Base-by-base conservation (phyloP, 1,140 invertebrate genomes). In the Zaprionus tsacasi region DNA sequence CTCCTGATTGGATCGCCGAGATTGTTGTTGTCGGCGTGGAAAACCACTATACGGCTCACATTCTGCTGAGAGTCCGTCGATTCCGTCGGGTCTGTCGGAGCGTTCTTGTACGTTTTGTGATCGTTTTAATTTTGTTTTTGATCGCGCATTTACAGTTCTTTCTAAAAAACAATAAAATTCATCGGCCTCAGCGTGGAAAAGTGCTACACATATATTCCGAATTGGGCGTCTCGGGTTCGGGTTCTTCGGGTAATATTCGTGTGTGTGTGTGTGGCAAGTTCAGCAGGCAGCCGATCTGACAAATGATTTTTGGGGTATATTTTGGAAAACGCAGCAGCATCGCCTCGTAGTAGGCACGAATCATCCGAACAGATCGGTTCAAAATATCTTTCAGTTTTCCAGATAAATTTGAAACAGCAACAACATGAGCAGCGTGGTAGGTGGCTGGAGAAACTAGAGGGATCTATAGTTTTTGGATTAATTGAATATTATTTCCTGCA, bases 121-220 rank as follows among this genome's bases (percentile, higher is more conserved):
- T 65, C 81, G 73, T 85, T 82, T 87, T 88, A 88, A 87, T 86
- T 86, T 82, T 65, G 79, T 86, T 86, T 83, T 76, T 79, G 80
- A 83, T 88, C 76, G 80, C 67, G 67, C 85, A 79, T 89, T 89
- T 89, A 89, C 85, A 89, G 85, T 90, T 85, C 71, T 89, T 89
- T 89, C 85, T 89, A 89, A 89, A 89, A 89, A 89, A 89, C 85
- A 89, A 89, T 89, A 89, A 89, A 89, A 89, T 72, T 67, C 85
- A 70, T 45, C 40, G 66, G 52, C 86, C 79, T 75, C 75, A 55
- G 70, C 70, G 86, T 88, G 85, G 85, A 88, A 89, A 89, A 79
- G 68, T 71, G 86, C 72, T 86, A 80, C 67, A 80, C 67, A 88
- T 59, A 88, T 63, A 78, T 57, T 70, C 57, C 71, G 75, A 78